These are phyloP conservation scores for Gymnoscopelus braueri DNA, from an alignment of 2,797 vertebrate genomes.

Conservation along the genomic window DNA sequence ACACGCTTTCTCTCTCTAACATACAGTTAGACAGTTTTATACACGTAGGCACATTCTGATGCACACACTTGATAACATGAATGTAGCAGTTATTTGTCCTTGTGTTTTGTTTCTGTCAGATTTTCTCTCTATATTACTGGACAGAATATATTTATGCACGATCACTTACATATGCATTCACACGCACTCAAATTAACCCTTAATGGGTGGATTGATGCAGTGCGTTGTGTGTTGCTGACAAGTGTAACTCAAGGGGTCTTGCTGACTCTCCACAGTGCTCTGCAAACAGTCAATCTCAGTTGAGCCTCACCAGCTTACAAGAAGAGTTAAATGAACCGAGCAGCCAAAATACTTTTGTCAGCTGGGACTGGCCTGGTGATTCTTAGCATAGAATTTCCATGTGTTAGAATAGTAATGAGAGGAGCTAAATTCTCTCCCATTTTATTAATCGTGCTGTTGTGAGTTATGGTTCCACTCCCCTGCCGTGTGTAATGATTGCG, in stretches of 20 bases:
- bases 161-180: too few species aligned
- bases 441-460: neutral
- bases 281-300: slow-evolving; percentile 42
- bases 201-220: slow-evolving; percentile 11
- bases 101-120: too few species aligned
- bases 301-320: slow-evolving; percentile 60
- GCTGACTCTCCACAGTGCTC: slow-evolving; percentile 50
- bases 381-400: neutral
- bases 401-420: neutral
- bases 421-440: neutral
- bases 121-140: too few species aligned
- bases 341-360: neutral
- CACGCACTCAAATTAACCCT: too few species aligned
- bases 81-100: too few species aligned
- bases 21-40: neutral
- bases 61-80: too few species aligned
- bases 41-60: neutral
- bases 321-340: slow-evolving; percentile 47
- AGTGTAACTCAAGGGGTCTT: neutral
- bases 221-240: slow-evolving; percentile 20
- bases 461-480: neutral
- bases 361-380: slow-evolving; percentile 47
- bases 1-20: neutral
- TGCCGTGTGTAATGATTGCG: too few species aligned
- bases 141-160: too few species aligned